Base-by-base conservation (phyloP, 2,797 vertebrate genomes). In the Triplophysa bombifrons region DNA sequence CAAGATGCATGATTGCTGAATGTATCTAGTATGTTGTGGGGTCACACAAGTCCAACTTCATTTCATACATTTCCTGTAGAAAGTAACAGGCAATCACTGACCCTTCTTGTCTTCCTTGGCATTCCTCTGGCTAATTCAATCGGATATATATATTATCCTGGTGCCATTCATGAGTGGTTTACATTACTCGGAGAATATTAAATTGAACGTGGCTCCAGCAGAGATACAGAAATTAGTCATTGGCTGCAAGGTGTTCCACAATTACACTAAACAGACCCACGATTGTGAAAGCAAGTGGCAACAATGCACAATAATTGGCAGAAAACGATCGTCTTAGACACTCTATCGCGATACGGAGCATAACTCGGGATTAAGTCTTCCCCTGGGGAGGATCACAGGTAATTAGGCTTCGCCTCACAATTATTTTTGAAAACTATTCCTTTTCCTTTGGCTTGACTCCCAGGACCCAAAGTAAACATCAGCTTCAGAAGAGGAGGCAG, bases 361-460 rank as follows among this genome's bases (percentile, higher is more conserved):
- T 90, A 84, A 77, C 87, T 91, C 87, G 56, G 78, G 80, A 83
- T 80, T 77, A 81, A 82, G 88, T 84, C 81, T 77, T 88, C 89
- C 90, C 82, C 78, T 89, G 85, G 90, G 82, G 88, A 88, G 89
- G 80, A 92, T 91, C 88, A 86, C 89, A 87, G 86, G 88, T 90
- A 91, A 93, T 91, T 90, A 90, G 90, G 82, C 85, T 85, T 85
- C 80, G 87, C 87, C 84, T 86, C 64, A 83, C 90, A 92, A 93
- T 94, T 92, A 92, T 92, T 92, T 91, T 88, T 90, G 87, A 92
- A 93, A 93, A 90, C 87, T 86, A 87, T 90, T 92, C 92, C 90
- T 84, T 86, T 86, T 90, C 85, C 76, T 22, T 83, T 92, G 92
- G 91, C 91, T 68, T n/a, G n/a, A 69, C 25, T 88, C 91, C 91